Conservation (phyloP, 1,140 invertebrate species). For the Drosophila obscura region DNA sequence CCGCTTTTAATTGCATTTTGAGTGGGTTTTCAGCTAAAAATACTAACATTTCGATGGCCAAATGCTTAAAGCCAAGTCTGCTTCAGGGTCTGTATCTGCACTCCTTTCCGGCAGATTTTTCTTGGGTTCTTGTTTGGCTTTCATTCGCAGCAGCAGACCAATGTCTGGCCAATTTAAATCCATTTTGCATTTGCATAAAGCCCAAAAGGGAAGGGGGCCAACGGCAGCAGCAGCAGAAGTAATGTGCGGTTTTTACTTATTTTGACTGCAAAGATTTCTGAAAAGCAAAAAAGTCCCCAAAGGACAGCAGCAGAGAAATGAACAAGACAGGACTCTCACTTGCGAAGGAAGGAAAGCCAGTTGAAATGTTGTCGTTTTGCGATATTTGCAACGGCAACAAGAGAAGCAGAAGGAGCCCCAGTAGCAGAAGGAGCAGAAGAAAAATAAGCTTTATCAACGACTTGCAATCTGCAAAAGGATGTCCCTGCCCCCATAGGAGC, state of each 20-base stretch:
- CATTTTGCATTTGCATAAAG: conserved; percentile 59
- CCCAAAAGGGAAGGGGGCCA: conserved; percentile 7
- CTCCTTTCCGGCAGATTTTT: neutral
- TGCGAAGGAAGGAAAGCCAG: conserved; percentile 26
- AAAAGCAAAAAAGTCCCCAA: conserved; percentile 6
- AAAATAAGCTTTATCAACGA: conserved; percentile 73
- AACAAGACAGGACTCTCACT: conserved; percentile 7
- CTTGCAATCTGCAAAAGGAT: conserved; percentile 59
- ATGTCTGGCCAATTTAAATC: conserved; percentile 57
- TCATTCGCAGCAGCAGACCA: conserved; percentile 31
- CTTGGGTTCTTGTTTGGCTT: conserved; percentile 30
- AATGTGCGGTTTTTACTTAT: conserved; percentile 47
- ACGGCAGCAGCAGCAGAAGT: neutral
- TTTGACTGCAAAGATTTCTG: conserved; percentile 46
- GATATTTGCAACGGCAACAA: conserved; percentile 48
- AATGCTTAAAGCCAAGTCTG: conserved; percentile 42
- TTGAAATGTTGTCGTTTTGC: conserved; percentile 57
- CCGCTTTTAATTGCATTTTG: conserved; percentile 69
- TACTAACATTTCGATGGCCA: conserved; percentile 39
- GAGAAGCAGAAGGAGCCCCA: conserved; percentile 2
- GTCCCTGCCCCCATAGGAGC: conserved; percentile 16
- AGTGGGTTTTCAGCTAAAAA: conserved; percentile 37
- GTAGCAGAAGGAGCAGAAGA: conserved; percentile 33
- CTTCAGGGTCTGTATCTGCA: neutral
- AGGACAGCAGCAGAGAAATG: no score